Percentiles rank a stretch among this genome's conserved stretches.
Conservation (phyloP, 1,140 invertebrate genomes). For the Leptonema lineaticorne region DNA sequence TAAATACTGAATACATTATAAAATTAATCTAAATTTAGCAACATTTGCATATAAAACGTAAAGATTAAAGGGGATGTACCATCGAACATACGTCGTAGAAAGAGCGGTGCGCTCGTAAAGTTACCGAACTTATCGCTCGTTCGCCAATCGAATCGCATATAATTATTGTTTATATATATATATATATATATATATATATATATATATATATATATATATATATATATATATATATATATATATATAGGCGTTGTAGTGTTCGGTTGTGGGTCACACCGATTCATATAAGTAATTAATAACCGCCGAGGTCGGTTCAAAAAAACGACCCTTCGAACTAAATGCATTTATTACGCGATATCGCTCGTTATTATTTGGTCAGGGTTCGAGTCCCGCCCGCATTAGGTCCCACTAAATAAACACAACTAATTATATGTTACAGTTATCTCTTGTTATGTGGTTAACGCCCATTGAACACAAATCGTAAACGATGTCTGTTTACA, state of each 20-base stretch:
- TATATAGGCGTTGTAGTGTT: neutral
- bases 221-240: too few species aligned
- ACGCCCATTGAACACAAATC: conserved; percentile 18
- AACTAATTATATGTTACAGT: conserved; percentile 42
- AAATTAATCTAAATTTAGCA: too few species aligned
- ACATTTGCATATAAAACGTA: too few species aligned
- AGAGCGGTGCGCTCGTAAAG: neutral
- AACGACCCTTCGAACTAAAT: conserved; percentile 34
- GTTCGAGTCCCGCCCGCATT: conserved; percentile 35
- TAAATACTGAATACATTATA: too few species aligned
- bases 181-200: too few species aligned
- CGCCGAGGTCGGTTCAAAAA: conserved; percentile 29
- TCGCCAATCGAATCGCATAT: too few species aligned
- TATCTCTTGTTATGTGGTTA: conserved; percentile 38
- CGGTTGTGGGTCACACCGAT: conserved; percentile 32
- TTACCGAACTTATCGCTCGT: conserved; percentile 10
- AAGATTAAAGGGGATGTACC: too few species aligned
- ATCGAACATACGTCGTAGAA: neutral
- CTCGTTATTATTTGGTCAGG: conserved; percentile 37
- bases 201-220: too few species aligned
- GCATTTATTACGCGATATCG: conserved; percentile 36
- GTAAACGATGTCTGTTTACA: neutral
- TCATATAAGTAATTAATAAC: conserved; percentile 36
- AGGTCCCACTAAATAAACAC: conserved; percentile 41
- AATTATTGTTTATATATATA: too few species aligned